Percentiles rank a stretch among this genome's conserved stretches.
Conservation (phyloP, 2,797 vertebrate species). For the Xenentodon cancila region DNA sequence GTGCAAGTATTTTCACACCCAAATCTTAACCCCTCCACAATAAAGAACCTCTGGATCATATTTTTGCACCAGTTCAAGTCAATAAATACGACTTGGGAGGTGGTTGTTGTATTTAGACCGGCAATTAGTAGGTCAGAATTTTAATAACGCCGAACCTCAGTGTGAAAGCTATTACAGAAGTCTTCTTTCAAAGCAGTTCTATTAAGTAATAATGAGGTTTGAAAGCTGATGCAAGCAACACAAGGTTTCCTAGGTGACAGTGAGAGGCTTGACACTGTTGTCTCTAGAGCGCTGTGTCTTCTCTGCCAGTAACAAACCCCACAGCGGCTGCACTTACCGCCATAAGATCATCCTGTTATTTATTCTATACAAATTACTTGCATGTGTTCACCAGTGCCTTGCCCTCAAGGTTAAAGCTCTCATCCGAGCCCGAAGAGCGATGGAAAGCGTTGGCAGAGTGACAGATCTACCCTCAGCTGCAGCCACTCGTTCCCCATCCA, state of each 20-base stretch:
- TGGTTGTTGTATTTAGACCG: background rate
- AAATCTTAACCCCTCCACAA: conserved; percentile 15
- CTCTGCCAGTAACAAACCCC: conserved; percentile 62
- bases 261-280: conserved; percentile 42
- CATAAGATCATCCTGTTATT: conserved; percentile 75
- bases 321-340: conserved; percentile 68
- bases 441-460: conserved; percentile 54
- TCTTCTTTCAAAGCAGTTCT: conserved; percentile 2
- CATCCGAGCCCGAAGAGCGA: conserved; percentile 36
- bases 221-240: conserved; percentile 28
- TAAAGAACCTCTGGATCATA: conserved; percentile 27
- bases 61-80: conserved; percentile 3
- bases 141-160: conserved; percentile 2
- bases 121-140: conserved; percentile 3
- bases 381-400: conserved; percentile 72
- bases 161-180: conserved; percentile 1
- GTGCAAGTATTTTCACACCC: conserved; percentile 47
- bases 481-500: conserved; percentile 61
- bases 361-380: conserved; percentile 79
- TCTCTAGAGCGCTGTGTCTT: conserved; percentile 51
- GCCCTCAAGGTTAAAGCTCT: conserved; percentile 68
- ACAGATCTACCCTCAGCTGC: conserved; percentile 61
- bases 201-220: conserved; percentile 21
- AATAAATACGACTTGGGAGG: conserved; percentile 4
- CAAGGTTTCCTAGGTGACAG: conserved; percentile 46